Evolutionary conservation across 2,113 vertebrate species (phyloP).

Genomic region (Chloropsis cyanopogon): DNA sequence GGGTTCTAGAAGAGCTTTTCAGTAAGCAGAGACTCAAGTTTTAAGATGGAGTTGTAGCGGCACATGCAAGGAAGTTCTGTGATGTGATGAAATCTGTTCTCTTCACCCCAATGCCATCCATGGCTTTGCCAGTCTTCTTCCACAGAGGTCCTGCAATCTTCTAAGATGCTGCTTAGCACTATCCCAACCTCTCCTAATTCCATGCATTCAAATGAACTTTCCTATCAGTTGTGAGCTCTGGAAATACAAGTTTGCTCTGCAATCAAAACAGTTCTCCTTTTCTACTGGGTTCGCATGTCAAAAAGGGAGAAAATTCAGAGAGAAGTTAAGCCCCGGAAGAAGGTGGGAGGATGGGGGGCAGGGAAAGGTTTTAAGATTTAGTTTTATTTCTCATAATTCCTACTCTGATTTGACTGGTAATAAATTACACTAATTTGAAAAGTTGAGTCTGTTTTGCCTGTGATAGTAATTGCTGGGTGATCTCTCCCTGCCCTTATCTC

Average conservation of each 20-base stretch:
- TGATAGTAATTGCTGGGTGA: background rate
- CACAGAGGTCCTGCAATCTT: background rate
- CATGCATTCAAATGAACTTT: background rate
- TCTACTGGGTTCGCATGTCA: background rate
- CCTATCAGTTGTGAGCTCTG: background rate
- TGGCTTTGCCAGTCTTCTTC: background rate
- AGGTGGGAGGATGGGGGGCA: background rate
- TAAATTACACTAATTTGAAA: background rate
- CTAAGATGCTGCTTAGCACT: rapidly evolving
- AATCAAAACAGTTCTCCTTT: background rate
- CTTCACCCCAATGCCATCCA: background rate
- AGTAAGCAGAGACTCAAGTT: background rate
- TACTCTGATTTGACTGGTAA: background rate
- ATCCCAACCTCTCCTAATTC: background rate
- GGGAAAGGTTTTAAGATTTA: background rate
- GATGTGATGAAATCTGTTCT: background rate
- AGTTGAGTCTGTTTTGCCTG: background rate
- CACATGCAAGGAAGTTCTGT: background rate
- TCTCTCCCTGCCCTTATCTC: background rate
- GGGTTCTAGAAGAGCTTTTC: background rate
- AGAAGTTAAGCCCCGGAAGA: background rate
- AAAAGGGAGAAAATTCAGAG: background rate
- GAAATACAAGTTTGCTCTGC: background rate
- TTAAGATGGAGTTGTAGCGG: background rate
- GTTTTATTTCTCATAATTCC: background rate